Evolutionary conservation across 2,113 vertebrate species (phyloP).

Genomic region (Lophius piscatorius): DNA sequence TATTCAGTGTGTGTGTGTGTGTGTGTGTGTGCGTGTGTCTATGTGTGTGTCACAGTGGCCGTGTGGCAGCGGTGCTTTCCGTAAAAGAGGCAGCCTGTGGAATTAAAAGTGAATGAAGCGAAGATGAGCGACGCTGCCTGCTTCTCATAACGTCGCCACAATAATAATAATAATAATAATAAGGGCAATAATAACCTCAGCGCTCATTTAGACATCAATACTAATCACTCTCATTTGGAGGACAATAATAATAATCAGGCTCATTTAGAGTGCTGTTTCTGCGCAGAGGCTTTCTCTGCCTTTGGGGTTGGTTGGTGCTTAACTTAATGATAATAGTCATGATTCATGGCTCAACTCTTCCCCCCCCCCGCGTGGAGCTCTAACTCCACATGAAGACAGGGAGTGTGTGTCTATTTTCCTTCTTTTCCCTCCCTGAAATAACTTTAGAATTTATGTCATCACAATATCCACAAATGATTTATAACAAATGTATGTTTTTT

Average conservation of each 20-base stretch:
- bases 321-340: slow-evolving; percentile 81
- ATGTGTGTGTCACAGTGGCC: too few relatives aligned
- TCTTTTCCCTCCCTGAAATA: too few relatives aligned
- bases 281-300: slow-evolving; percentile 70
- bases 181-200: slow-evolving; percentile 71
- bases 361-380: slow-evolving; percentile 65
- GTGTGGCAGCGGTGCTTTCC: slow-evolving; percentile 32
- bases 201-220: slow-evolving; percentile 81
- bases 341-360: slow-evolving; percentile 78
- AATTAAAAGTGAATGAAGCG: slow-evolving; percentile 77
- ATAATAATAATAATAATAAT: slow-evolving; percentile 73
- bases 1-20: slow-evolving; percentile 9
- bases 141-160: slow-evolving; percentile 51
- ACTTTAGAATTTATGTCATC: too few relatives aligned
- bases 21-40: slow-evolving; percentile 9
- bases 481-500: too few relatives aligned
- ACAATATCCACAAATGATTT: too few relatives aligned
- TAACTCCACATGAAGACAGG: slow-evolving; percentile 46
- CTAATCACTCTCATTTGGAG: slow-evolving; percentile 81
- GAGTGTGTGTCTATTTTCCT: slow-evolving; percentile 14
- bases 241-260: slow-evolving; percentile 81
- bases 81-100: slow-evolving; percentile 67
- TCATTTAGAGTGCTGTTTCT: slow-evolving; percentile 74
- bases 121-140: slow-evolving; percentile 50
- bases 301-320: slow-evolving; percentile 78